These are phyloP conservation scores for Cotesia vestalis DNA, from an alignment of 1,140 invertebrate species.

Conservation along the genomic window DNA sequence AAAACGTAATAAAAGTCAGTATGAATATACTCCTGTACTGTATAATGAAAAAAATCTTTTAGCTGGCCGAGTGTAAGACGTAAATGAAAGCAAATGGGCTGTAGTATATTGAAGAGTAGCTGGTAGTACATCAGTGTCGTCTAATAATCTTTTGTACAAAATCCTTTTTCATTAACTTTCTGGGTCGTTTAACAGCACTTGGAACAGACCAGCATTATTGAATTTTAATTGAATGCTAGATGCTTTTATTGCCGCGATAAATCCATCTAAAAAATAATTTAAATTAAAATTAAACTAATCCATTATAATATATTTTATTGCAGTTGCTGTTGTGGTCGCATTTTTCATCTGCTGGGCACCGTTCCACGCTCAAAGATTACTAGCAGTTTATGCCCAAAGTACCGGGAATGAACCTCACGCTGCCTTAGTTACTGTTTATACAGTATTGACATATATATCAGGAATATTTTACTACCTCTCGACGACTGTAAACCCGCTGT, in stretches of 20 bases:
- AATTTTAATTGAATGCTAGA: not conserved
- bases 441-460: constrained; percentile 73
- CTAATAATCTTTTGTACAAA: not conserved
- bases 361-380: constrained; percentile 87
- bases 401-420: constrained; percentile 51
- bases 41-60: constrained; percentile 19
- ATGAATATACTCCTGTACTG: not conserved
- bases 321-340: constrained; percentile 92
- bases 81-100: constrained; percentile 30
- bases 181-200: not conserved
- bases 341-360: constrained; percentile 97
- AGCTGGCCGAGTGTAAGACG: not conserved
- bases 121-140: constrained; percentile 3
- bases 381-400: constrained; percentile 74
- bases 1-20: constrained; percentile 23
- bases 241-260: too few species aligned
- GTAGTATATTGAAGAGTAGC: not conserved
- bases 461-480: constrained; percentile 79
- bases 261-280: too few species aligned
- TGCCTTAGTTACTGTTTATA: constrained; percentile 67
- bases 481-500: constrained; percentile 82
- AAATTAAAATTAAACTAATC: too few species aligned
- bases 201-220: not conserved
- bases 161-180: constrained; percentile 2
- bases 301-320: constrained; percentile 43